Conservation (phyloP, 2,888 invertebrate genomes). For the Pachymerium ferrugineum region DNA sequence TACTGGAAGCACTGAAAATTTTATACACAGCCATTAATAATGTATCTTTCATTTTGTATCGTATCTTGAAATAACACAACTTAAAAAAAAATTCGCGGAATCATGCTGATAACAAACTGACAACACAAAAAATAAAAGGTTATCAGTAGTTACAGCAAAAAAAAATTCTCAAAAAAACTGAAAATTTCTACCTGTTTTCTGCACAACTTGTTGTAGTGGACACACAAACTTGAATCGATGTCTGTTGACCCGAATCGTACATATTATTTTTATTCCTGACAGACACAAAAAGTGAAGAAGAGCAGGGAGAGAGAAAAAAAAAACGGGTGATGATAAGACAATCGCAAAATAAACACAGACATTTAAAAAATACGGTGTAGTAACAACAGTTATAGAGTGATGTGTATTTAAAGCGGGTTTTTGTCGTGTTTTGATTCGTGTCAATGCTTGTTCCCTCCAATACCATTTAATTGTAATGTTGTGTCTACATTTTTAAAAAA, state of each 20-base stretch:
- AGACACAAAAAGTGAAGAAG: background rate
- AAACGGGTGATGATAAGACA: no score
- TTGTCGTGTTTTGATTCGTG: no score
- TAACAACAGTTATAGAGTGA: no score
- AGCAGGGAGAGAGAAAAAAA: no score
- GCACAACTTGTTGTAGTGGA: background rate
- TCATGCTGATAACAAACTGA: background rate
- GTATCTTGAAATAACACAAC: no score
- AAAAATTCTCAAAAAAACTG: background rate
- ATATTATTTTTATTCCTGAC: background rate
- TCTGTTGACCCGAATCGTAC: background rate
- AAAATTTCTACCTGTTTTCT: background rate
- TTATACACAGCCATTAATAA: no score
- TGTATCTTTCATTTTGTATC: no score
- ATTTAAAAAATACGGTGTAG: no score
- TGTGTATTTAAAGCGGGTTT: background rate
- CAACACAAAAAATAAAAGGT: background rate
- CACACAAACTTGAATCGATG: slow-evolving; percentile 4
- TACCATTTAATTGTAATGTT: background rate
- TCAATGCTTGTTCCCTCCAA: no score
- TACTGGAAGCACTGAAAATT: slow-evolving; percentile 31
- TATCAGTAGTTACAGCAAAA: no score
- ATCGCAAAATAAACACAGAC: no score
- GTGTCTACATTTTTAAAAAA: background rate
- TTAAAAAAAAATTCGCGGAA: no score